A percentile compares a stretch with the other conserved stretches of the same genome.
phyloP scores from a whole-genome alignment of 2,888 invertebrate genomes.

The Prenolepis imparis region DNA sequence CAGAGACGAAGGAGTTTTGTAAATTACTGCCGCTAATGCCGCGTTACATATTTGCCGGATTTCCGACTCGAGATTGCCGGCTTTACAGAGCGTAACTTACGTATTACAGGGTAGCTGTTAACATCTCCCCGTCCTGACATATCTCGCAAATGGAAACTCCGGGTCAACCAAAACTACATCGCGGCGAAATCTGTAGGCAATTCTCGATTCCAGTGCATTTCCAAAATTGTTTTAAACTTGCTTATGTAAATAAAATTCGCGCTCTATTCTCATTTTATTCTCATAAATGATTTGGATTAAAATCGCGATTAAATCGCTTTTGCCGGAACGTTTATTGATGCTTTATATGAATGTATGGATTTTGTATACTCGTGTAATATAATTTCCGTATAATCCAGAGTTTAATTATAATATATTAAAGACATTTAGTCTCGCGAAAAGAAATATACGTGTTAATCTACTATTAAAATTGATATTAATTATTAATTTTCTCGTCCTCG shows the following conservation, averaged over 20 bases:
- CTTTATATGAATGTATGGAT: neutral
- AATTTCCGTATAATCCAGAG: neutral
- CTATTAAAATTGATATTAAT: neutral
- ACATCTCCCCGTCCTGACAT: conserved; percentile 14
- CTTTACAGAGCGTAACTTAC: conserved; percentile 52
- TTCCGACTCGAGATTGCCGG: conserved; percentile 49
- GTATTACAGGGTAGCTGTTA: conserved; percentile 43
- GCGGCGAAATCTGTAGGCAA: conserved; percentile 12
- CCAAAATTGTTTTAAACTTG: conserved; percentile 48
- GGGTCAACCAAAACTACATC: conserved; percentile 42
- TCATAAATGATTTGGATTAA: conserved; percentile 16
- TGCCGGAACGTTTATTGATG: neutral
- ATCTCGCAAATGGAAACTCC: conserved; percentile 42
- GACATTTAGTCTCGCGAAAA: neutral
- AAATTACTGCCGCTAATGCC: conserved; percentile 45
- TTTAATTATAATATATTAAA: conserved; percentile 14
- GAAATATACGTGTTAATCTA: neutral
- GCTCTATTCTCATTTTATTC: neutral
- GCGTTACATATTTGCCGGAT: conserved; percentile 52
- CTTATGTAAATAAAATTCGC: conserved; percentile 43
- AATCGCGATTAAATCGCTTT: neutral
- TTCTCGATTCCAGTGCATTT: conserved; percentile 34
- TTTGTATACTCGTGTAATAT: neutral
- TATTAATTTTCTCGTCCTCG: neutral
- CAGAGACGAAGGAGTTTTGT: conserved; percentile 42